Conservation (phyloP, 1,140 invertebrate genomes). For the Palaemon carinicauda region DNA sequence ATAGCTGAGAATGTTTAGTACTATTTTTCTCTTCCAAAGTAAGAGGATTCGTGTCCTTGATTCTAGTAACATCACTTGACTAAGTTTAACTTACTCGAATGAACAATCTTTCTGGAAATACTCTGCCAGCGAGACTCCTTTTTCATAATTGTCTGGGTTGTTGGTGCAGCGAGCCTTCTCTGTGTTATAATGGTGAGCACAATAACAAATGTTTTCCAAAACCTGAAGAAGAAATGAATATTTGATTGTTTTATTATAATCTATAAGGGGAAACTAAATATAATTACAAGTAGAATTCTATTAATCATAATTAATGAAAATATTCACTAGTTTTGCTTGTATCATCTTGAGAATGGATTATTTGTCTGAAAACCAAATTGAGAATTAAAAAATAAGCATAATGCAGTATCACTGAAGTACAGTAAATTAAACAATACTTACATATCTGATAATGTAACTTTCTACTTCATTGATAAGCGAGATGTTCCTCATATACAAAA, state of each 20-base stretch:
- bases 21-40: no score
- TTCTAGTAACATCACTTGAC: no score
- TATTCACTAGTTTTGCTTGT: neutral
- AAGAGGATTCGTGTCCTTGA: no score
- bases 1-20: no score
- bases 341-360: neutral
- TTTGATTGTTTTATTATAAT: neutral
- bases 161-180: conserved; percentile 61
- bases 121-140: conserved; percentile 63
- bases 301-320: neutral
- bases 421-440: neutral
- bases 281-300: neutral
- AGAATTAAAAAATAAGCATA: neutral
- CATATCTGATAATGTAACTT: conserved; percentile 60
- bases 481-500: conserved; percentile 62
- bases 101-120: conserved; percentile 62
- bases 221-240: conserved; percentile 60
- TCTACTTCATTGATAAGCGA: conserved; percentile 62
- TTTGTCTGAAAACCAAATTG: no score
- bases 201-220: conserved; percentile 67
- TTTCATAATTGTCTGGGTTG: conserved; percentile 63
- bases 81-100: conserved; percentile 61
- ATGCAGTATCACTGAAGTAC: no score
- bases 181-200: conserved; percentile 67
- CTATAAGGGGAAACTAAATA: neutral